Conservation (phyloP, 35 echinoderm and acorn worm species). For the Acanthaster planci region DNA sequence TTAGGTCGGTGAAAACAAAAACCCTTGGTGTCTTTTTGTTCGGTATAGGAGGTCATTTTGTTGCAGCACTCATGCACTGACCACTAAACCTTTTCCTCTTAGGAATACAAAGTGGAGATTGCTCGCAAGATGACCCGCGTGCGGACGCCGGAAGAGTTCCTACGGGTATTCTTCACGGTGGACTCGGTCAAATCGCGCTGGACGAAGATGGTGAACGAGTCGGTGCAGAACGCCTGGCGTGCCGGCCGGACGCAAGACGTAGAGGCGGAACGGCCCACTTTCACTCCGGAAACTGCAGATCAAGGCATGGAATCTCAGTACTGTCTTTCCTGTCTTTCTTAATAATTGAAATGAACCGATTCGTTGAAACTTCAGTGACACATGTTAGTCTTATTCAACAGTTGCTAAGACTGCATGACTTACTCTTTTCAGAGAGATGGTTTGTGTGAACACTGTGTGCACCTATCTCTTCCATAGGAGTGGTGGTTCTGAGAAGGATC, state of each 20-base stretch:
- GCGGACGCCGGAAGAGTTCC: constrained; percentile 31
- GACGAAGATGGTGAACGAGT: constrained; percentile 41
- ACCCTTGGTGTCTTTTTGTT: no score
- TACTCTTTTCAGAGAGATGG: no score
- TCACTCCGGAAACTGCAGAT: not conserved
- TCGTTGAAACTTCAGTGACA: no score
- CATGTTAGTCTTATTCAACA: no score
- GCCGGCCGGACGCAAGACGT: not conserved
- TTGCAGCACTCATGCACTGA: not conserved
- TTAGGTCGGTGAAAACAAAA: no score
- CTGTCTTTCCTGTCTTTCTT: not conserved
- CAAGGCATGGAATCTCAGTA: not conserved
- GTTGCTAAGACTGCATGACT: no score
- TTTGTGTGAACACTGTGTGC: no score
- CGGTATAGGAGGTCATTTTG: not conserved
- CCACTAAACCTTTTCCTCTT: not conserved
- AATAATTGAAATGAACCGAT: no score
- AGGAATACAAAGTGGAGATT: constrained; percentile 43
- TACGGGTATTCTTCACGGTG: constrained; percentile 41
- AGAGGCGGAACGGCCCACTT: not conserved
- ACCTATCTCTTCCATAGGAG: no score
- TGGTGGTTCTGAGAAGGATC: no score
- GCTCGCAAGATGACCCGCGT: constrained; percentile 24
- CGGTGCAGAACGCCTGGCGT: constrained; percentile 27
- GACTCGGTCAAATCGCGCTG: constrained; percentile 31